These are phyloP conservation scores for Andrena haemorrhoa DNA, from an alignment of 2,888 invertebrate genomes.

Conservation along the genomic window DNA sequence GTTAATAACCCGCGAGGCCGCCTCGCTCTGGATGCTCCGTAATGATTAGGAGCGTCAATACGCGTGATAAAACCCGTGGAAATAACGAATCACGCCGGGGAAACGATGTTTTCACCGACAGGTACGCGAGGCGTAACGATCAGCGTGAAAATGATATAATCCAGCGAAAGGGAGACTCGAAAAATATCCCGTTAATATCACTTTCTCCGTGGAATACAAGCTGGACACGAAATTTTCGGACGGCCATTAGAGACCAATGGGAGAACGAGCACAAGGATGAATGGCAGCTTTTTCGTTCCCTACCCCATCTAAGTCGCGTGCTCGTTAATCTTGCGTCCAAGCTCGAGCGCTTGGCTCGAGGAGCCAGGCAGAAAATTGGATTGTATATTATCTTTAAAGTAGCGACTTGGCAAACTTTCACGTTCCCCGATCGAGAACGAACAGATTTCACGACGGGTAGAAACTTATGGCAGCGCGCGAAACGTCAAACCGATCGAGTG, in stretches of 20 bases:
- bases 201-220: constrained; percentile 29
- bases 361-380: constrained; percentile 25
- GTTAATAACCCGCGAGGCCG: constrained; percentile 33
- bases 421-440: constrained; percentile 5
- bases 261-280: constrained; percentile 4
- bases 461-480: not conserved
- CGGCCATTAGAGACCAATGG: not conserved
- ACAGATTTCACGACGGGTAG: constrained; percentile 25
- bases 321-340: constrained; percentile 3
- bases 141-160: constrained; percentile 53
- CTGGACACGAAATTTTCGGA: not conserved
- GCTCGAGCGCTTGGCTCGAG: not conserved
- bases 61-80: not conserved
- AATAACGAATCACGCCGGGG: constrained; percentile 4
- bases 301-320: not conserved
- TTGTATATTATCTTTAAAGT: constrained; percentile 6
- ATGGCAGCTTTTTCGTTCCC: constrained; percentile 1
- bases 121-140: constrained; percentile 28
- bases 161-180: constrained; percentile 43
- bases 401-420: constrained; percentile 25
- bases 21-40: constrained; percentile 3
- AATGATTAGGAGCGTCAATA: not conserved
- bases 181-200: constrained; percentile 31
- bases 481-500: not conserved
- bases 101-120: constrained; percentile 16